Evolutionary conservation across 2,888 invertebrate genomes (phyloP).

Genomic region (Sclerodermus sp.): DNA sequence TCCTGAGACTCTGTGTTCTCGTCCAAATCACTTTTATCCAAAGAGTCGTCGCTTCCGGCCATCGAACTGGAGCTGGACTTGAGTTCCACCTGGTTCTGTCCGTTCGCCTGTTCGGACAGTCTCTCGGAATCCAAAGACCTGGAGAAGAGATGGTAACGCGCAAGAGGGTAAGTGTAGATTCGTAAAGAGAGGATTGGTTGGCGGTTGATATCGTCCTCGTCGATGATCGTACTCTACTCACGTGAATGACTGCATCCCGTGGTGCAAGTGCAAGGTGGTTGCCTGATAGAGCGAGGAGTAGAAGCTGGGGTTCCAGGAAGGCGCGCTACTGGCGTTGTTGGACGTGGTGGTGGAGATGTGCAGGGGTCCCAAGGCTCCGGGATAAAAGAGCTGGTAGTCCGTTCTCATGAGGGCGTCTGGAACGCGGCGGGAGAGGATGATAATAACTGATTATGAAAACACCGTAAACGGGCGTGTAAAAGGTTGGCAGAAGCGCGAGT

Average conservation of each 20-base stretch:
- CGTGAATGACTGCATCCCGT: slow-evolving; percentile 50
- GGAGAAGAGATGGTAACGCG: too few relatives aligned
- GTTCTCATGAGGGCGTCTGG: slow-evolving; percentile 52
- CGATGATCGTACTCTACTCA: too few relatives aligned
- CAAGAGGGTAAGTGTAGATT: too few relatives aligned
- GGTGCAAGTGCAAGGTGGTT: slow-evolving; percentile 48
- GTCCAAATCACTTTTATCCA: slow-evolving; percentile 60
- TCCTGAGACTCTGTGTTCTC: slow-evolving; percentile 49
- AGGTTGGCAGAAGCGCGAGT: too few relatives aligned
- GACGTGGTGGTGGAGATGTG: slow-evolving; percentile 50
- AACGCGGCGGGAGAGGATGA: too few relatives aligned
- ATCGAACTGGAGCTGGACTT: slow-evolving; percentile 62
- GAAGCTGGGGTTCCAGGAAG: slow-evolving; percentile 53
- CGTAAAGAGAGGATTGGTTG: too few relatives aligned
- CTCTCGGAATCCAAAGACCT: slow-evolving; percentile 49
- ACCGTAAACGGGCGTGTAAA: too few relatives aligned
- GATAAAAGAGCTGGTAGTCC: slow-evolving; percentile 54
- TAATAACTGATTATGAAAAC: too few relatives aligned
- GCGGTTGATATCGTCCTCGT: too few relatives aligned
- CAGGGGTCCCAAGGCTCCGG: slow-evolving; percentile 51
- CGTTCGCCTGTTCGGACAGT: slow-evolving; percentile 40
- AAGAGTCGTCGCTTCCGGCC: slow-evolving; percentile 64
- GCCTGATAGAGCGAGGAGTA: slow-evolving; percentile 54
- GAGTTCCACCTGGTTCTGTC: slow-evolving; percentile 46
- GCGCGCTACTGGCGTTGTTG: slow-evolving; percentile 35